phyloP scores from a whole-genome alignment of 2,113 vertebrate genomes.

The Sterrhoptilus dennistouni region DNA sequence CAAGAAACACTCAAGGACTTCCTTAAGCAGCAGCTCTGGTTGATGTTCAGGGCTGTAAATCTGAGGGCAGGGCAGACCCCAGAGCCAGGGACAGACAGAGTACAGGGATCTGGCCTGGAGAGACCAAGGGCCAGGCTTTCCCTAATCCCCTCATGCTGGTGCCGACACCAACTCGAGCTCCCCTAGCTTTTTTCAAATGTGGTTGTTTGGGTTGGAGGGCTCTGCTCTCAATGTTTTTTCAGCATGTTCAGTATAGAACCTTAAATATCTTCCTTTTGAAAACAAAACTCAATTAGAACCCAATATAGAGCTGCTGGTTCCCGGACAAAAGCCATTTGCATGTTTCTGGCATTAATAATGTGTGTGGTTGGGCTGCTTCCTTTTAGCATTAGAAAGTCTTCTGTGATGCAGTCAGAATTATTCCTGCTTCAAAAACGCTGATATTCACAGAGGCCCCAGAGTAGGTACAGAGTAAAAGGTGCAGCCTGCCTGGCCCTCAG shows the following conservation, averaged over 20 bases:
- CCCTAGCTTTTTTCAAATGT: background rate
- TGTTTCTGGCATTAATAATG: slow-evolving; percentile 52
- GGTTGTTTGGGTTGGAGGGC: slow-evolving; percentile 22
- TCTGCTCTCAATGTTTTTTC: background rate
- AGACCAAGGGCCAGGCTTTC: background rate
- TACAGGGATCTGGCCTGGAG: background rate
- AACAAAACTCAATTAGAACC: slow-evolving; percentile 21
- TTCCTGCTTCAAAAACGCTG: background rate
- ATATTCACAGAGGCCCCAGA: slow-evolving; percentile 5
- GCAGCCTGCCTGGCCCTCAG: background rate
- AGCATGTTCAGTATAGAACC: background rate
- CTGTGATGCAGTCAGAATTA: slow-evolving; percentile 15
- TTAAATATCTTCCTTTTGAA: slow-evolving; percentile 32
- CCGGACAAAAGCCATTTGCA: background rate
- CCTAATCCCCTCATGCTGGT: accelerated
- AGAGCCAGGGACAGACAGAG: background rate
- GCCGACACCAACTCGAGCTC: accelerated
- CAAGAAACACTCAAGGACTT: background rate
- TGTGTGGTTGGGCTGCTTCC: slow-evolving; percentile 45
- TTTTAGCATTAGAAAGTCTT: slow-evolving; percentile 19
- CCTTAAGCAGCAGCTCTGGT: background rate
- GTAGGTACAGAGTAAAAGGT: background rate
- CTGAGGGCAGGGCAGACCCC: background rate
- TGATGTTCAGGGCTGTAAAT: background rate
- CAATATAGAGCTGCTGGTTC: slow-evolving; percentile 19